Percentiles rank a stretch among this genome's conserved stretches.
These are phyloP conservation scores for Ephialtes manifestator DNA, from an alignment of 2,888 invertebrate species.

Conservation along the genomic window DNA sequence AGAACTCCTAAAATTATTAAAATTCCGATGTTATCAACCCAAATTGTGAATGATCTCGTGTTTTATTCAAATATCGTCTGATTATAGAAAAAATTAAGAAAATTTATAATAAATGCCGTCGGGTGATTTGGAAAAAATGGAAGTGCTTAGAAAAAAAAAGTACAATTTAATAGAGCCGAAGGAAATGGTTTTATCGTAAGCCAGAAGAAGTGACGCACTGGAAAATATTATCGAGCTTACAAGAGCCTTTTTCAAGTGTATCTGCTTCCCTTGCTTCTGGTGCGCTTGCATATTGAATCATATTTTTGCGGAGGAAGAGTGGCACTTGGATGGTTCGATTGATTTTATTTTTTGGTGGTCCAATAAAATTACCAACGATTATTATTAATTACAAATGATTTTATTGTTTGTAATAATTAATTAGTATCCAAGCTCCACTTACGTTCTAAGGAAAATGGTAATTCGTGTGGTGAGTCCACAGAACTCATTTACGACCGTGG, in stretches of 20 bases:
- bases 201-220: constrained; percentile 30
- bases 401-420: constrained; percentile 11
- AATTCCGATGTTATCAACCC: not conserved
- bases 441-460: constrained; percentile 71
- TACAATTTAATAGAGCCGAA: not conserved
- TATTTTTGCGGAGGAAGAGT: constrained; percentile 69
- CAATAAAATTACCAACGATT: no score
- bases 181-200: constrained; percentile 1
- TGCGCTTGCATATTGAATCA: constrained; percentile 71
- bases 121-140: not conserved
- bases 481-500: constrained; percentile 71
- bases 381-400: not conserved
- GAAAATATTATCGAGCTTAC: constrained; percentile 40
- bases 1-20: not conserved
- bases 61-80: not conserved
- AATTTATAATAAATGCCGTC: not conserved
- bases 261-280: constrained; percentile 76
- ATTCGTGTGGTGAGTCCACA: constrained; percentile 54
- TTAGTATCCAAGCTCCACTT: constrained; percentile 53
- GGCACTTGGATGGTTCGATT: constrained; percentile 42
- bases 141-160: not conserved
- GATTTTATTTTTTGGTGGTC: not conserved
- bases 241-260: constrained; percentile 57
- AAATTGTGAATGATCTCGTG: constrained; percentile 10
- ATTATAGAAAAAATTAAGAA: not conserved